Conservation (phyloP, 2,113 vertebrate species). For the Crotophaga sulcirostris region DNA sequence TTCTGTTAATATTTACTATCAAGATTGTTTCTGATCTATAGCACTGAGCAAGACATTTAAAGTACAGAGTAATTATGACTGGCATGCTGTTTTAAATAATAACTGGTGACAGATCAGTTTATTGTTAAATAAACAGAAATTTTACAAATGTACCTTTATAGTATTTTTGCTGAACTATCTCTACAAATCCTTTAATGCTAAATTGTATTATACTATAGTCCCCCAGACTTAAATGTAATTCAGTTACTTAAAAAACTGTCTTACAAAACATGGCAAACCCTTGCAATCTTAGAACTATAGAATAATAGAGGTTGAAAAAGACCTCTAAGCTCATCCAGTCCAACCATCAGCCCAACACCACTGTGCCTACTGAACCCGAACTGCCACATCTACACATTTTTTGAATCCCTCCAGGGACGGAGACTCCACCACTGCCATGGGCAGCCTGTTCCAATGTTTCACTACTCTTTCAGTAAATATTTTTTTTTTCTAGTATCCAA, state of each 20-base stretch:
- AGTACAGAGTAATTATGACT: neutral
- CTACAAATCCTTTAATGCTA: neutral
- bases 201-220: neutral
- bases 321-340: too few relatives aligned
- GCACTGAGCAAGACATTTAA: neutral
- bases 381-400: too few relatives aligned
- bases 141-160: neutral
- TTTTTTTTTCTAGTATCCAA: too few relatives aligned
- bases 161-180: neutral
- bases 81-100: neutral
- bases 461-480: too few relatives aligned
- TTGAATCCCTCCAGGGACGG: too few relatives aligned
- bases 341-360: too few relatives aligned
- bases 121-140: neutral
- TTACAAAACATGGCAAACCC: neutral
- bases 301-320: too few relatives aligned
- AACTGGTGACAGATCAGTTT: neutral
- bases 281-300: too few relatives aligned
- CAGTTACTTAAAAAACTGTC: neutral
- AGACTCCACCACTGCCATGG: too few relatives aligned
- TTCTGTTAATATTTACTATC: neutral
- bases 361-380: too few relatives aligned
- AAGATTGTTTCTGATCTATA: neutral
- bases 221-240: neutral
- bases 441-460: too few relatives aligned